phyloP scores from a whole-genome alignment of 2,888 invertebrate genomes.

The Apocheima hispidaria region DNA sequence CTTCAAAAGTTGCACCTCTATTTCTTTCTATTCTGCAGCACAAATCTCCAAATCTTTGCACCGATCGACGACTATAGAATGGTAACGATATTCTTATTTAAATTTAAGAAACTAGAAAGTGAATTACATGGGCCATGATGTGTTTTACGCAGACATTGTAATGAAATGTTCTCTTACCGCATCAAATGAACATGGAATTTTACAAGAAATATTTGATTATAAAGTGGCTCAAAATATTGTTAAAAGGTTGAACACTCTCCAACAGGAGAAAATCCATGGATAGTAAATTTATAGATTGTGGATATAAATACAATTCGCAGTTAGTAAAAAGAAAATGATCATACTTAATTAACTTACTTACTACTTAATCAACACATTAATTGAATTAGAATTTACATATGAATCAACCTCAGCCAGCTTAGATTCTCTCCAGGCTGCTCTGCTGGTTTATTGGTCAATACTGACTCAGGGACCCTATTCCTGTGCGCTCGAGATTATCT shows the following conservation, averaged over 20 bases:
- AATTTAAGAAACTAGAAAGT: conserved; percentile 70
- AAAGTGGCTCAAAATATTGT: too few relatives aligned
- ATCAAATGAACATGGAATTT: conserved; percentile 7
- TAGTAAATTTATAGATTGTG: too few relatives aligned
- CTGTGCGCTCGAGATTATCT: too few relatives aligned
- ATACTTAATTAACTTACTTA: too few relatives aligned
- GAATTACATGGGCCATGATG: conserved; percentile 53
- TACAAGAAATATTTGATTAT: conserved; percentile 12
- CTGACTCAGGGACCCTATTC: neutral
- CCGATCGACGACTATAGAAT: conserved; percentile 59
- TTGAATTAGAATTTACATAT: conserved; percentile 20
- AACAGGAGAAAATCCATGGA: too few relatives aligned
- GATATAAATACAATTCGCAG: neutral
- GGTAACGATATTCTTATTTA: conserved; percentile 67
- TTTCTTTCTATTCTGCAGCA: conserved; percentile 28
- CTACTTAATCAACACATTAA: too few relatives aligned
- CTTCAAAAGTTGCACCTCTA: conserved; percentile 5
- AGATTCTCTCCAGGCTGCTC: conserved; percentile 43
- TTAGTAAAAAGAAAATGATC: neutral
- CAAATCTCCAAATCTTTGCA: conserved; percentile 50
- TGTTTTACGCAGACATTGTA: conserved; percentile 45
- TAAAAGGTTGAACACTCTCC: too few relatives aligned
- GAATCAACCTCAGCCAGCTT: conserved; percentile 44
- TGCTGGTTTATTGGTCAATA: conserved; percentile 37
- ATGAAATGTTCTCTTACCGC: conserved; percentile 33